Conservation (phyloP, 2,113 vertebrate species). For the Cyanistes caeruleus region DNA sequence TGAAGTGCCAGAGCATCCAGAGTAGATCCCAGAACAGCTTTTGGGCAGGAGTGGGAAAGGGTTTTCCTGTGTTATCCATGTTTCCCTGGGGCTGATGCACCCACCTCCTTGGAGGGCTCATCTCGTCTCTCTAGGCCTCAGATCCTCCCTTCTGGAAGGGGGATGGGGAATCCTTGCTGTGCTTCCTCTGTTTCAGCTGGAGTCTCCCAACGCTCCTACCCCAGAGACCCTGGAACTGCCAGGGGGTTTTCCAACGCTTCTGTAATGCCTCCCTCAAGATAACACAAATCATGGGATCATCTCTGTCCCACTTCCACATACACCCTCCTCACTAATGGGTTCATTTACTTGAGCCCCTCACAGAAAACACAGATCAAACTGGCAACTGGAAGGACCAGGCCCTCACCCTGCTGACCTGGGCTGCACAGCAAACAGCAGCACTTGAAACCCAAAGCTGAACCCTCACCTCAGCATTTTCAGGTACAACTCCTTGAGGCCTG, state of each 20-base stretch:
- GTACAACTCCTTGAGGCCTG: too few species aligned
- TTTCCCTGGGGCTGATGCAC: not conserved
- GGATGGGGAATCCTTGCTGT: not conserved
- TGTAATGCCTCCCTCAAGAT: not conserved
- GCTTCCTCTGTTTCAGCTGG: not conserved
- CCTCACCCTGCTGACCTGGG: not conserved
- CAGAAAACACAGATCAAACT: not conserved
- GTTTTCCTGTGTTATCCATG: not conserved
- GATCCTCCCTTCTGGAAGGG: not conserved
- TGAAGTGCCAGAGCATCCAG: not conserved
- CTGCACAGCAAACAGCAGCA: not conserved
- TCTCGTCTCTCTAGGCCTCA: not conserved
- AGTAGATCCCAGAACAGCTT: not conserved
- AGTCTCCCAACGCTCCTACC: not conserved
- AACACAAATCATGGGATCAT: not conserved
- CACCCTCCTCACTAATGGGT: not conserved
- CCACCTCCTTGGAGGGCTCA: not conserved
- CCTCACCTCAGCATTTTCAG: not conserved
- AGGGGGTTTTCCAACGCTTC: not conserved
- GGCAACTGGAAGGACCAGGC: not conserved
- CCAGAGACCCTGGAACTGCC: not conserved
- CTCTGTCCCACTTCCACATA: not conserved
- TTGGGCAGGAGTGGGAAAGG: not conserved
- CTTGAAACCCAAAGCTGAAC: not conserved
- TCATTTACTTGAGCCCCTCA: not conserved